These are phyloP conservation scores for Sthenelais limicola DNA, from an alignment of 2,888 invertebrate species.

Conservation along the genomic window DNA sequence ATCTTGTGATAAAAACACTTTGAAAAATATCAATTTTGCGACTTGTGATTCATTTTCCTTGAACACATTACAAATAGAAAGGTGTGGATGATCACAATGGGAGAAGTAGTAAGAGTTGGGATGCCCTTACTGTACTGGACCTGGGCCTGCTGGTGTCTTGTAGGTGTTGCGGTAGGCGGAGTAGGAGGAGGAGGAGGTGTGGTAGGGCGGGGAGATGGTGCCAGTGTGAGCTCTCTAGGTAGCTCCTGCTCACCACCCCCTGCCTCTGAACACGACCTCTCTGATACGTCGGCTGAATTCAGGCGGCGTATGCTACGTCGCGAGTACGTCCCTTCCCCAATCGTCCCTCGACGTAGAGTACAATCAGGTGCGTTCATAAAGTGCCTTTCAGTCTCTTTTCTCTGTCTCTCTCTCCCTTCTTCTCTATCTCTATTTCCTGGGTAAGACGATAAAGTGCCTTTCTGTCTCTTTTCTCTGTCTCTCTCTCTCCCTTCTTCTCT, in stretches of 20 bases:
- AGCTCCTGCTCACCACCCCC: constrained; percentile 73
- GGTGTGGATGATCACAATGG: no score
- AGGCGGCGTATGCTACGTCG: background rate
- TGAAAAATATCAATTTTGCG: no score
- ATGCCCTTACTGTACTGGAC: no score
- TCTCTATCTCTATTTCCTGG: background rate
- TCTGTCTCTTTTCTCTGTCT: background rate
- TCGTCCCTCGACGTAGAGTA: constrained; percentile 15
- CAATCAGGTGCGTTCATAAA: constrained; percentile 34
- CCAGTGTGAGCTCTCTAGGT: constrained; percentile 84
- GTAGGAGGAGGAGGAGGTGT: constrained; percentile 49
- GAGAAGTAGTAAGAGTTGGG: no score
- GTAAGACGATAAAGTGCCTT: no score
- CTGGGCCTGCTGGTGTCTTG: no score
- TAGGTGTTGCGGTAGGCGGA: background rate
- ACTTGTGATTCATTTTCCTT: no score
- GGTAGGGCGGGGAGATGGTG: constrained; percentile 76
- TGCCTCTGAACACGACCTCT: background rate
- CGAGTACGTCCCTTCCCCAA: background rate
- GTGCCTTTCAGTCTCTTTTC: background rate
- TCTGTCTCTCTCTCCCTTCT: background rate
- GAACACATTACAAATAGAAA: no score
- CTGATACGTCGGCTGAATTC: constrained; percentile 15
- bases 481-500: background rate
- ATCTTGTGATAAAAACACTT: no score